Percentiles rank a stretch among this genome's conserved stretches.
Evolutionary conservation across 2,888 invertebrate genomes (phyloP).

Genomic region (Callosobruchus maculatus): DNA sequence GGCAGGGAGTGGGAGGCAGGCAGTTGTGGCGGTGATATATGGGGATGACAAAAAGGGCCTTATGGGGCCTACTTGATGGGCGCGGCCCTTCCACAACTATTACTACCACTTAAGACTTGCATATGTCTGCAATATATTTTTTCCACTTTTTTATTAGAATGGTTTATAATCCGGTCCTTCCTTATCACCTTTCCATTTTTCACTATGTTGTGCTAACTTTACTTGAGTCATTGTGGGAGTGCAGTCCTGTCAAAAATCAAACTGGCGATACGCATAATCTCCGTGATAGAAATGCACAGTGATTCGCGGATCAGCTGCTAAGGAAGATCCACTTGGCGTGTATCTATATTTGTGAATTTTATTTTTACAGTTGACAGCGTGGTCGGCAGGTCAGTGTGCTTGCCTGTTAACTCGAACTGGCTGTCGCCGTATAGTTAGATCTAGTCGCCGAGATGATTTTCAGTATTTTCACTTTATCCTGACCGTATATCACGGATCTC

Average conservation of each 20-base stretch:
- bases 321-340: not conserved
- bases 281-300: not conserved
- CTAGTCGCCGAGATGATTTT: not conserved
- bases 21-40: too few relatives aligned
- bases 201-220: too few relatives aligned
- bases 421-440: not conserved
- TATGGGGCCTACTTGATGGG: too few relatives aligned
- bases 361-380: not conserved
- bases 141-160: too few relatives aligned
- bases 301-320: not conserved
- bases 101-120: too few relatives aligned
- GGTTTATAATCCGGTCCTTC: too few relatives aligned
- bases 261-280: not conserved
- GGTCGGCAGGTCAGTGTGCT: not conserved
- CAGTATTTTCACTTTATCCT: not conserved
- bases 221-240: not conserved
- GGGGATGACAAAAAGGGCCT: too few relatives aligned
- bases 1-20: too few relatives aligned
- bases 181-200: too few relatives aligned
- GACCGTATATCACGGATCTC: not conserved
- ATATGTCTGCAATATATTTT: too few relatives aligned
- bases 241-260: not conserved
- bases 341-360: not conserved
- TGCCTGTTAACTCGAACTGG: not conserved
- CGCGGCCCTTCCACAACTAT: too few relatives aligned